A percentile compares a stretch with the other conserved stretches of the same genome.
Conservation (phyloP, 2,888 invertebrate genomes). For the Andrena marginata region DNA sequence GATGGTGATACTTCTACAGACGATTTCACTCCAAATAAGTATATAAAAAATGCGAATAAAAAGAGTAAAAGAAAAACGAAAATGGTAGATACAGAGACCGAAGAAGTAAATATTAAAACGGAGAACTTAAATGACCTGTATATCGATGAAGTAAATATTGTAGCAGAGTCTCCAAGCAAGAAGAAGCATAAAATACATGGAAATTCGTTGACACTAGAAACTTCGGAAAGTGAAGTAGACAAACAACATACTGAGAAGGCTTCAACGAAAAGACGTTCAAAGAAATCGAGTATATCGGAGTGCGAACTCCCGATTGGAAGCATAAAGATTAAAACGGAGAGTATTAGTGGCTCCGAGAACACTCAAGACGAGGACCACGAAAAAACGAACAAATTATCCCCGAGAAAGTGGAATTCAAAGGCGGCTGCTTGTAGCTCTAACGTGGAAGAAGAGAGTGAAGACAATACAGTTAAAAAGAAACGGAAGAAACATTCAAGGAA, state of each 20-base stretch:
- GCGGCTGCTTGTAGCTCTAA: not conserved
- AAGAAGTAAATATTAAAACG: slow-evolving; percentile 23
- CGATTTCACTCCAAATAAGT: slow-evolving; percentile 17
- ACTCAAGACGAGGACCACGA: slow-evolving; percentile 13
- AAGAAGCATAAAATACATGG: slow-evolving; percentile 33
- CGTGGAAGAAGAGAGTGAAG: slow-evolving; percentile 14
- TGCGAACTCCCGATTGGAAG: not conserved
- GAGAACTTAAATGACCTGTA: slow-evolving; percentile 6
- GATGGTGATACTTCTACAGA: slow-evolving; percentile 14
- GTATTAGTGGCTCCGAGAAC: slow-evolving; percentile 19
- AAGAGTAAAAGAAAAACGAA: slow-evolving; percentile 27
- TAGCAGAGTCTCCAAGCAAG: slow-evolving; percentile 18
- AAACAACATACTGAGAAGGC: not conserved
- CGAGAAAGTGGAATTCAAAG: not conserved
- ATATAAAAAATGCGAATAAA: slow-evolving; percentile 15
- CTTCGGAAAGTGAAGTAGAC: not conserved
- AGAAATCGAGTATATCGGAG: slow-evolving; percentile 9
- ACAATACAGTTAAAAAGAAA: slow-evolving; percentile 42
- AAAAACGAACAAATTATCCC: not conserved
- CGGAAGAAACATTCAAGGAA: slow-evolving; percentile 46
- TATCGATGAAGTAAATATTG: not conserved
- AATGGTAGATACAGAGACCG: not conserved
- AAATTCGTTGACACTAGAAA: not conserved
- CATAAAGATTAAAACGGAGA: slow-evolving; percentile 40
- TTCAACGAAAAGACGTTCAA: slow-evolving; percentile 8